Evolutionary conservation across 2,797 vertebrate genomes (phyloP), one percentile per base, ranked within the genome.

Genomic region (Sitta carolinensis): DNA sequence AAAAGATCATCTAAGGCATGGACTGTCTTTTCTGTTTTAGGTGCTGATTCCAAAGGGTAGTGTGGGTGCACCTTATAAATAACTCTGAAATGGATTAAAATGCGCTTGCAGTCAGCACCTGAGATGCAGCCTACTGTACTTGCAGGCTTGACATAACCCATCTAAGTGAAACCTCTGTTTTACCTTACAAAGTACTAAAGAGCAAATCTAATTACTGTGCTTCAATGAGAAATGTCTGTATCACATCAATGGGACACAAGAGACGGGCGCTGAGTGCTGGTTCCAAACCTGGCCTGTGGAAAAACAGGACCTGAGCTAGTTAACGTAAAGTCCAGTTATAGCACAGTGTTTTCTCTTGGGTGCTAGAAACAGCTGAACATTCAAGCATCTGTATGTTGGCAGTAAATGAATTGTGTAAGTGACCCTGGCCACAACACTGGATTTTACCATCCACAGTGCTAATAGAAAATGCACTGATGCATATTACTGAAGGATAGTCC

Each of bases 161-260:
- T 48, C 59, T 66, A 34, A 95, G 50, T 0, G 0, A 58, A 94
- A 91, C 72, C 87, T 93, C 91, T 88, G 50, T 59, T 95, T 95
- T 94, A 96, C 89, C 94, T 90, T 91, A 90, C 72, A 20, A 87
- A 93, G 78, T 81, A 68, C 87, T 93, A 93, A 95, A 95, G 62
- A 90, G 54, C 62, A 96, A 93, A 96, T 96, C 93, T 91, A 92
- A 96, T 96, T 93, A 91, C 81, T 88, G 79, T 62, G 68, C 75
- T 81, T 91, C 89, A 51, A 50, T 82, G 82, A 93, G 85, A 94
- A 94, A 89, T 74, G 63, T 79, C 86, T 84, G 47, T 85, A 87
- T 84, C 91, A 74, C n/a, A 4, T 88, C 90, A 92, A 91, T 26
- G 2, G 77, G 89, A 61, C 90, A 82, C 82, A 55, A 88, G 95